phyloP scores from a whole-genome alignment of 2,888 invertebrate genomes.

The Antitype chi region DNA sequence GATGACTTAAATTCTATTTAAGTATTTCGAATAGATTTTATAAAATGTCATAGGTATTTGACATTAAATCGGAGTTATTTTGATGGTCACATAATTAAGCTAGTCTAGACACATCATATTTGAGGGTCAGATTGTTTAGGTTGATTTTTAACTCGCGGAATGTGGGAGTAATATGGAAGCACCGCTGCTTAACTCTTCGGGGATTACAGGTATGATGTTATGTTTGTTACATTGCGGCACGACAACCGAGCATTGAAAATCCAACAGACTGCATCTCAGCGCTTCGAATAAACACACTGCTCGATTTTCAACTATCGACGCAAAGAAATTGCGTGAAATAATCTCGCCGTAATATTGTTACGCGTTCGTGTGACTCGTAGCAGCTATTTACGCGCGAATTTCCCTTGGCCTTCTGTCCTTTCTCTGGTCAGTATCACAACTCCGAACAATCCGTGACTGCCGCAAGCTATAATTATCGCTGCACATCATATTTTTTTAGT shows the following conservation, averaged over 20 bases:
- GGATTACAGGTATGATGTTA: not conserved
- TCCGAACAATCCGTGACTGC: slow-evolving; percentile 50
- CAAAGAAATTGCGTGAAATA: too few species aligned
- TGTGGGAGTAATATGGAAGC: too few species aligned
- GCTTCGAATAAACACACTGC: too few species aligned
- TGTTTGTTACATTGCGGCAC: not conserved
- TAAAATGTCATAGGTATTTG: slow-evolving; percentile 2
- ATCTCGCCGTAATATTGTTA: too few species aligned
- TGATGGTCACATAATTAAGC: not conserved
- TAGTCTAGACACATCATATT: not conserved
- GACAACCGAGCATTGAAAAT: too few species aligned
- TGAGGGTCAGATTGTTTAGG: not conserved
- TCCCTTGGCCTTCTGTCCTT: slow-evolving; percentile 26
- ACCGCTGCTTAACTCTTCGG: not conserved
- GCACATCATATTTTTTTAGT: slow-evolving; percentile 59
- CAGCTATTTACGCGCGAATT: not conserved
- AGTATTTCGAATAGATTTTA: not conserved
- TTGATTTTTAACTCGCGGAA: not conserved
- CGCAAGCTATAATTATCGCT: slow-evolving; percentile 59
- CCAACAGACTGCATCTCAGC: too few species aligned
- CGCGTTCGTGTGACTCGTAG: not conserved
- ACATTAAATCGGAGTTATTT: slow-evolving; percentile 5
- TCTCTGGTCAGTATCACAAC: not conserved
- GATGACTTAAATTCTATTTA: too few species aligned
- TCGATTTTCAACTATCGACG: too few species aligned